Base-by-base conservation (phyloP, 2,888 invertebrate species). In the Colostygia pectinataria region DNA sequence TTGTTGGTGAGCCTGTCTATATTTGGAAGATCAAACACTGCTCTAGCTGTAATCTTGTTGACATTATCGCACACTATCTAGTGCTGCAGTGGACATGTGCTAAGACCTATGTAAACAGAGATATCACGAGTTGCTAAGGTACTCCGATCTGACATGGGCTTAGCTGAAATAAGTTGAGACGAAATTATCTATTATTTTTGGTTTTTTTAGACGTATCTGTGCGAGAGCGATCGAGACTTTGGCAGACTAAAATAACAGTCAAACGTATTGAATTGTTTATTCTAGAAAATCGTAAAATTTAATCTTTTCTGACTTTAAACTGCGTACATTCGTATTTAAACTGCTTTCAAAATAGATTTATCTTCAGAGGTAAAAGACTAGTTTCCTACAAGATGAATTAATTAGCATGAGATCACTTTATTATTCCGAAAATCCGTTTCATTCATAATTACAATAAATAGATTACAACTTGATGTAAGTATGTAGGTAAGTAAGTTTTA, bases 11-110 rank as follows among this genome's bases (percentile, higher is more conserved):
- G 28, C 36, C 58, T 59, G 54, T 8, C 44, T 59, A 58, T 57
- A 53, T 61, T 55, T 54, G 54, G 54, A 58, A 48, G 54, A 54
- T 52, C 57, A 60, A 61, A 59, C 57, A 60, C 28, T 14, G 32
- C 24, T 47, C 28, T 18, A n/a, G 27, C 20, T 24, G 24, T 50
- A 47, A 52, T 51, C 41, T 34, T 53, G 47, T 56, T 56, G 58
- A 54, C 50, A 53, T 31, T 43, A 46, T 38, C 40, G 29, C 40
- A 47, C 37, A 42, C 51, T 47, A 50, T 50, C 50, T 45, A 34
- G 25, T 43, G 48, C 29, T 14, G 13, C 36, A 42, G 41, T 34
- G 23, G 44, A 38, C 33, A 50, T 29, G 45, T 46, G 55, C 50
- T 57, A 52, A 60, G 37, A 50, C 31, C 25, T 31, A 28, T 38